Evolutionary conservation across 2,888 invertebrate species (phyloP).

Genomic region (Nomada fucata): DNA sequence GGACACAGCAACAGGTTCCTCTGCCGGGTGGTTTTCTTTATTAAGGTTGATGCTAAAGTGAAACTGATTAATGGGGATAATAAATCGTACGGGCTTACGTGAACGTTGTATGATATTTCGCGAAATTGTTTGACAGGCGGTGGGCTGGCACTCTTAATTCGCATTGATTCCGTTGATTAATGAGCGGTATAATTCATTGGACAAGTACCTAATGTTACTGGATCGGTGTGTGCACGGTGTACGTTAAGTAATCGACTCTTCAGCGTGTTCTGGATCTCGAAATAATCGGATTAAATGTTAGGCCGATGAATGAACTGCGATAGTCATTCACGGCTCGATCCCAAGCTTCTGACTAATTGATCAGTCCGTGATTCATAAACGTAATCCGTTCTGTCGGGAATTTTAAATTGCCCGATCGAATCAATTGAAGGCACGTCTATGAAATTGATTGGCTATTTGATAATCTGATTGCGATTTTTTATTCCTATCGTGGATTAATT

Average conservation of each 20-base stretch:
- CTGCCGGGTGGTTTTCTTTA: slow-evolving; percentile 43
- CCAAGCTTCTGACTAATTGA: slow-evolving; percentile 27
- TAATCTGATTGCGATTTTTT: no score
- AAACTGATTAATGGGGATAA: slow-evolving; percentile 65
- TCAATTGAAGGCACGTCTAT: background rate
- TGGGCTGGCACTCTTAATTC: slow-evolving; percentile 64
- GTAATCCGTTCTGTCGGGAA: background rate
- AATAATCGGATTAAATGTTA: slow-evolving; percentile 38
- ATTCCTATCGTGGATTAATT: background rate
- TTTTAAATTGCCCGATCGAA: background rate
- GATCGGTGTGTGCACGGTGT: background rate
- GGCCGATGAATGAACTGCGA: slow-evolving; percentile 35
- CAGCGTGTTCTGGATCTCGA: slow-evolving; percentile 30
- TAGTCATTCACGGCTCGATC: slow-evolving; percentile 47
- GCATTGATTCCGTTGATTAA: slow-evolving; percentile 62
- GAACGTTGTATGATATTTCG: slow-evolving; percentile 46
- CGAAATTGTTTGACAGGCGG: slow-evolving; percentile 60
- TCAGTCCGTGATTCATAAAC: background rate
- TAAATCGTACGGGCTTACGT: slow-evolving; percentile 52
- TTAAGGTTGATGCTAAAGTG: slow-evolving; percentile 53
- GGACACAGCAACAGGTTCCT: slow-evolving; percentile 56
- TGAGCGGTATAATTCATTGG: slow-evolving; percentile 51
- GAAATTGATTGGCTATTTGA: background rate
- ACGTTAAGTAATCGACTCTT: slow-evolving; percentile 43
- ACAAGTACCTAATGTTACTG: background rate